phyloP scores from a whole-genome alignment of 2,113 vertebrate species.

The Eclectus roratus region DNA sequence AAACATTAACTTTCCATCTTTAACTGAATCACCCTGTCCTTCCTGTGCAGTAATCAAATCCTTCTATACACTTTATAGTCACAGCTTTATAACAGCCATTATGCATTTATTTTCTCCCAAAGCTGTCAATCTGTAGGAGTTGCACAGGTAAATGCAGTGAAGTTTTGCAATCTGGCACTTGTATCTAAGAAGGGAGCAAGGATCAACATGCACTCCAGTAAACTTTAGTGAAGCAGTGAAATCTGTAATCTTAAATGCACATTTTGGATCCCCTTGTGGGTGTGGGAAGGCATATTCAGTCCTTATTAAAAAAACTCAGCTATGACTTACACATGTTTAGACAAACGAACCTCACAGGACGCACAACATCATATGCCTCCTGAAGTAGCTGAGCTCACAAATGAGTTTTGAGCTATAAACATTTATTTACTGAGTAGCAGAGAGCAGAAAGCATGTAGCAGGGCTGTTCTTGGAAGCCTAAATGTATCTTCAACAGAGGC shows the following conservation, averaged over 20 bases:
- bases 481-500: rapidly evolving
- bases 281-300: background rate
- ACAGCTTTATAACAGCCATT: background rate
- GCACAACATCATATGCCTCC: rapidly evolving
- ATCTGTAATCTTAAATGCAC: rapidly evolving
- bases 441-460: background rate
- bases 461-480: background rate
- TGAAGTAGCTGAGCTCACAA: background rate
- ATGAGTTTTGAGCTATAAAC: background rate
- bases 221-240: background rate
- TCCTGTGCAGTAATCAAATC: background rate
- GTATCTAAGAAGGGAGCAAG: background rate
- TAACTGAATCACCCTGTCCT: background rate
- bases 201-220: rapidly evolving
- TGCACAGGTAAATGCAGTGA: background rate
- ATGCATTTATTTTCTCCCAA: background rate
- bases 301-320: rapidly evolving
- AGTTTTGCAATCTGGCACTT: background rate
- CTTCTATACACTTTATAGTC: rapidly evolving
- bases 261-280: rapidly evolving
- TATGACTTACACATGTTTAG: background rate
- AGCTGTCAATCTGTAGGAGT: background rate
- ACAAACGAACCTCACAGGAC: background rate
- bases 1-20: background rate
- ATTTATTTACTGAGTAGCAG: background rate